Conservation (phyloP, 2,797 vertebrate species). For the Enteromius viviparus region DNA sequence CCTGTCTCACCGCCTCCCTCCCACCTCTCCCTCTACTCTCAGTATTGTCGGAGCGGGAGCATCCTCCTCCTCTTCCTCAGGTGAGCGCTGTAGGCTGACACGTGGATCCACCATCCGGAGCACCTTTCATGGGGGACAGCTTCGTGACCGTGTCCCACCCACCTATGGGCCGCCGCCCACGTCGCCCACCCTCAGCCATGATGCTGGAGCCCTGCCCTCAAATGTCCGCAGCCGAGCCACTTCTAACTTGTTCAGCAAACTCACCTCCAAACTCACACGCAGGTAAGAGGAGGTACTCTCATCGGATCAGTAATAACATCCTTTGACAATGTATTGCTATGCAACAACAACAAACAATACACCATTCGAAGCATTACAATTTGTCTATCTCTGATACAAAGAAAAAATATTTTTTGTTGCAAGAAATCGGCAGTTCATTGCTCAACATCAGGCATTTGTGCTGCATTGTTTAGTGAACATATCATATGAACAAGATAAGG, state of each 20-base stretch:
- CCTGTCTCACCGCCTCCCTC: slow-evolving; percentile 81
- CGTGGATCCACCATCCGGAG: slow-evolving; percentile 89
- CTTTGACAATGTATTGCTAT: not conserved
- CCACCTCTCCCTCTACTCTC: slow-evolving; percentile 89
- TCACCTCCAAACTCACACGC: slow-evolving; percentile 95
- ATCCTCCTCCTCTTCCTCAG: slow-evolving; percentile 79
- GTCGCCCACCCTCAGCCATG: slow-evolving; percentile 87
- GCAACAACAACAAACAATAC: not conserved
- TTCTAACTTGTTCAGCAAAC: slow-evolving; percentile 94
- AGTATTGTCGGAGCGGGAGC: slow-evolving; percentile 85
- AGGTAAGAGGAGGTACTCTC: slow-evolving; percentile 74
- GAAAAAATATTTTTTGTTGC: not conserved
- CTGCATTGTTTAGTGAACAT: not conserved
- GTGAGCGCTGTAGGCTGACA: slow-evolving; percentile 87
- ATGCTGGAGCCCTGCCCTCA: slow-evolving; percentile 83
- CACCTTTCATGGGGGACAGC: slow-evolving; percentile 93
- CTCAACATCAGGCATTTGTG: not conserved
- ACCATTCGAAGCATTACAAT: not conserved
- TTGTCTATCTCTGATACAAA: not conserved
- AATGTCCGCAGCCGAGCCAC: slow-evolving; percentile 86
- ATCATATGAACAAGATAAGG: not conserved
- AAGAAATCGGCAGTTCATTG: not conserved
- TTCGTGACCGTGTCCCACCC: slow-evolving; percentile 84
- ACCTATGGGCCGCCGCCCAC: slow-evolving; percentile 88
- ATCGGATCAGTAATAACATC: not conserved